Evolutionary conservation across 2,888 invertebrate species (phyloP).

Genomic region (Gisinianus flammeolus): DNA sequence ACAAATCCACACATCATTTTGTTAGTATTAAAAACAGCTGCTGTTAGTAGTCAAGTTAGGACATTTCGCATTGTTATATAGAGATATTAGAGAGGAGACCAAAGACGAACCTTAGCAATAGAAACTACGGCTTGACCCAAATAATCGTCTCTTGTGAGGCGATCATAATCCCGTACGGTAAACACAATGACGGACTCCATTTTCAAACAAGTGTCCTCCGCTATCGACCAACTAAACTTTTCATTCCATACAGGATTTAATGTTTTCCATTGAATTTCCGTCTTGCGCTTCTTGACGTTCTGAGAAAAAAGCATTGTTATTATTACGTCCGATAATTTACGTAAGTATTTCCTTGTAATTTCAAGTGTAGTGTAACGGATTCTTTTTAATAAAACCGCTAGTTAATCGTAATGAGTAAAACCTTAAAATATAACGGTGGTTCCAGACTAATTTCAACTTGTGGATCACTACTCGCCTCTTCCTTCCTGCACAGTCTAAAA

Average conservation of each 20-base stretch:
- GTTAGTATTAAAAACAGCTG: too few relatives aligned
- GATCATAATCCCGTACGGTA: conserved; percentile 54
- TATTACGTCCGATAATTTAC: too few relatives aligned
- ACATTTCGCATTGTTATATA: too few relatives aligned
- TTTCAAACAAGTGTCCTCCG: conserved; percentile 39
- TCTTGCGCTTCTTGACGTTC: conserved; percentile 13
- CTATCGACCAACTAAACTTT: conserved; percentile 49
- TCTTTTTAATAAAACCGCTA: not conserved
- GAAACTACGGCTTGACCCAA: conserved; percentile 55
- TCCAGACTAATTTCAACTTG: conserved; percentile 50
- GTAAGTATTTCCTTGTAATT: too few relatives aligned
- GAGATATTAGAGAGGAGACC: not conserved
- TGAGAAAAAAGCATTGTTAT: too few relatives aligned
- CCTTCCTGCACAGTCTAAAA: conserved; percentile 39
- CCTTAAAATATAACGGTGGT: conserved; percentile 42
- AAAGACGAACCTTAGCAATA: conserved; percentile 41
- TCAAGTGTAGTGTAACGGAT: too few relatives aligned
- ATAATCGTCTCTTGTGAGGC: conserved; percentile 50
- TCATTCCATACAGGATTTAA: conserved; percentile 53
- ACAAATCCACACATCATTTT: too few relatives aligned
- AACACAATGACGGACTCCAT: conserved; percentile 46
- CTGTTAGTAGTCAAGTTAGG: too few relatives aligned
- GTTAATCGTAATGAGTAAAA: not conserved
- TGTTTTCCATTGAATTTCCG: conserved; percentile 46
- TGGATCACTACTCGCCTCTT: conserved; percentile 48